Conservation (phyloP, 2,797 vertebrate genomes). For the Silurus aristotelis region DNA sequence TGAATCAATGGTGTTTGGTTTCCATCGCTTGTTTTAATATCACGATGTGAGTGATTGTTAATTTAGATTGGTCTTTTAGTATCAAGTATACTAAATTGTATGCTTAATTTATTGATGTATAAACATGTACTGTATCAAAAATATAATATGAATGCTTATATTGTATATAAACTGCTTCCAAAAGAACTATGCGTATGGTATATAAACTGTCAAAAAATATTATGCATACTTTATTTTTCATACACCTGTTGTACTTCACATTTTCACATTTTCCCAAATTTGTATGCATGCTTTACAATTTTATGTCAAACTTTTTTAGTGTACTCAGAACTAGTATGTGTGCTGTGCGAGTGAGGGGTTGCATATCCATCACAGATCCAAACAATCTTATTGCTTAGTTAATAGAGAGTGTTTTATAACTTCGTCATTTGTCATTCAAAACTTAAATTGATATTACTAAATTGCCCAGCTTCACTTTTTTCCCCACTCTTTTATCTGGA, state of each 20-base stretch:
- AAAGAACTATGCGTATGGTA: background rate
- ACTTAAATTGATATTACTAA: background rate
- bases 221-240: background rate
- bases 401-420: background rate
- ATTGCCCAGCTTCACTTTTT: background rate
- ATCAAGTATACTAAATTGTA: background rate
- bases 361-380: background rate
- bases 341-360: background rate
- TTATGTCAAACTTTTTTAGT: background rate
- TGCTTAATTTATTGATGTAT: background rate
- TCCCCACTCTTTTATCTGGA: too few species aligned
- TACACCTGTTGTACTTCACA: background rate
- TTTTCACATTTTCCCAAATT: background rate
- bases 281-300: background rate
- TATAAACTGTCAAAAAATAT: background rate
- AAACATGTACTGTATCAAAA: background rate
- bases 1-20: conserved; percentile 17
- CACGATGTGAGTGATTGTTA: background rate
- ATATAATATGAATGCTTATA: background rate
- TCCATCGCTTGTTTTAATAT: conserved; percentile 1
- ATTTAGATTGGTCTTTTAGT: background rate
- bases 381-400: background rate
- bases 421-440: background rate
- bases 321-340: background rate
- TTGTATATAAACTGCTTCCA: background rate